Percentiles rank a stretch among this genome's conserved stretches.
Conservation (phyloP, 2,113 vertebrate genomes). For the Misgurnus mizolepis region DNA sequence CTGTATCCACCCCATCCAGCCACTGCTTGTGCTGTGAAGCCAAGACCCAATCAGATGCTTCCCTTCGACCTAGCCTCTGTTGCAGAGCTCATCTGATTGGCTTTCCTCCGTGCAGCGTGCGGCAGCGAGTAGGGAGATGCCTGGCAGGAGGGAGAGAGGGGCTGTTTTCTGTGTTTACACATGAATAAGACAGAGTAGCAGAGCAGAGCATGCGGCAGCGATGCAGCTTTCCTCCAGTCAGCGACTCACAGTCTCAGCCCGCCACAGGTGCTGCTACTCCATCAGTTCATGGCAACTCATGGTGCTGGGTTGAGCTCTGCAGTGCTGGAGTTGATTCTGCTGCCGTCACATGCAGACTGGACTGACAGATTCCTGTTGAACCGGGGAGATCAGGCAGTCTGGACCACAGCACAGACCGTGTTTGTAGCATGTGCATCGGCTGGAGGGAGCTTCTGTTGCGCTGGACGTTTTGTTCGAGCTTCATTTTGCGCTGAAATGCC, state of each 20-base stretch:
- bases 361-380: slow-evolving; percentile 51
- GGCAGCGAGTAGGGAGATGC: slow-evolving; percentile 52
- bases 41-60: slow-evolving; percentile 57
- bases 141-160: slow-evolving; percentile 56
- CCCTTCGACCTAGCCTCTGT: slow-evolving; percentile 46
- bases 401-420: slow-evolving; percentile 48
- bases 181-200: slow-evolving; percentile 48
- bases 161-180: slow-evolving; percentile 45
- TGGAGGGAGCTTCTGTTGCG: slow-evolving; percentile 32
- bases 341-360: slow-evolving; percentile 24
- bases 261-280: slow-evolving; percentile 18
- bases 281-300: slow-evolving; percentile 20
- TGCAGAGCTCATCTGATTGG: slow-evolving; percentile 61
- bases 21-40: slow-evolving; percentile 50
- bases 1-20: slow-evolving; percentile 51
- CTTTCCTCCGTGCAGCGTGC: slow-evolving; percentile 44
- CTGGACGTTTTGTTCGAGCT: slow-evolving; percentile 52
- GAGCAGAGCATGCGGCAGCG: slow-evolving; percentile 43
- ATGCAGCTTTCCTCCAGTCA: slow-evolving; percentile 40
- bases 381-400: slow-evolving; percentile 39
- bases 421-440: slow-evolving; percentile 39
- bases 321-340: not conserved
- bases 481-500: slow-evolving; percentile 70
- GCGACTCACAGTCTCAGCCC: slow-evolving; percentile 4
- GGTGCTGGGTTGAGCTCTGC: slow-evolving; percentile 23